Conservation (phyloP, 1,140 invertebrate species). For the Sitodiplosis mosellana region DNA sequence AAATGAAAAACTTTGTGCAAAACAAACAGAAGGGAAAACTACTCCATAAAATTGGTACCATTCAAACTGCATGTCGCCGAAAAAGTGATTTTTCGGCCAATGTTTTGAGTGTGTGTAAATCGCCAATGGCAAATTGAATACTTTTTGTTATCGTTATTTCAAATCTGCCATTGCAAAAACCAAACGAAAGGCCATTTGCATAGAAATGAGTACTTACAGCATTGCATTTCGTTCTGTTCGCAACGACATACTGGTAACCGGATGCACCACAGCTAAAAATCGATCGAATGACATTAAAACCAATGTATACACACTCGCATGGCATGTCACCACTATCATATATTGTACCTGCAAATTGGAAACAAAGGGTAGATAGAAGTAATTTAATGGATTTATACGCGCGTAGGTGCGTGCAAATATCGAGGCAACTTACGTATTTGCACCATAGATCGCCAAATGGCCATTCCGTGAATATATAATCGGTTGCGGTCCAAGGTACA, state of each 20-base stretch:
- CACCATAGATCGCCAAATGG: conserved; percentile 83
- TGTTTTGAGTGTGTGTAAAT: no score
- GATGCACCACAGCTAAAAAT: conserved; percentile 87
- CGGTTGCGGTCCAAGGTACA: conserved; percentile 43
- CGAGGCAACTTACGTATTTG: conserved; percentile 45
- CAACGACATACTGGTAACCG: conserved; percentile 73
- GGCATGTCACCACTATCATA: conserved; percentile 66
- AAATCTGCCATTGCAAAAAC: no score
- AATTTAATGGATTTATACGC: neutral
- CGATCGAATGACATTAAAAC: conserved; percentile 91
- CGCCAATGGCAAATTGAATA: no score
- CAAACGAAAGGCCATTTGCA: no score
- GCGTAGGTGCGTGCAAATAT: neutral
- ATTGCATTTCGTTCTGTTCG: conserved; percentile 72
- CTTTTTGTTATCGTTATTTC: no score
- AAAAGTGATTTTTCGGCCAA: no score
- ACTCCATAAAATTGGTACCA: no score
- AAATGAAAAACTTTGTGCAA: no score
- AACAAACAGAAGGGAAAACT: no score
- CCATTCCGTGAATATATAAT: conserved; percentile 75
- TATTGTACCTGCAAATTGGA: conserved; percentile 28
- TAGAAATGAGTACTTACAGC: conserved; percentile 15
- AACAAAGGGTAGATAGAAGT: neutral
- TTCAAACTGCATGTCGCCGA: no score
- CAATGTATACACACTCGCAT: conserved; percentile 79